Evolutionary conservation across 2,888 invertebrate species (phyloP), one percentile per base, ranked within the genome.

Genomic region (Tupiocoris notatus): DNA sequence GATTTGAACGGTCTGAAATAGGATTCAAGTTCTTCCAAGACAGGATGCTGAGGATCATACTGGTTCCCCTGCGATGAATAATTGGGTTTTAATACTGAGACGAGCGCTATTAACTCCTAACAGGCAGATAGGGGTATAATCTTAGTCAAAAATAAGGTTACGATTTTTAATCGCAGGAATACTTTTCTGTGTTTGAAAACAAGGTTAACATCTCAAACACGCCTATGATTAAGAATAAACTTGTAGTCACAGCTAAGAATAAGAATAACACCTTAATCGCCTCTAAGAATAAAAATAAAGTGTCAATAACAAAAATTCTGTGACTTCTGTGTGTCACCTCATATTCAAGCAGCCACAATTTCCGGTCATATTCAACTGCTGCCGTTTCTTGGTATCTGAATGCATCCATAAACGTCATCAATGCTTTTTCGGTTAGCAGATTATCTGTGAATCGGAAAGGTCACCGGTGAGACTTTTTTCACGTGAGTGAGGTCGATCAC

Each of bases 371-470:
- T 3, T 75, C 65, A 9, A 57, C n/a, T 16, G 65, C 58, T 16
- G 57, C 17, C 7, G 17, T 24, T 16, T 65, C 65, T 65, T 65
- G 64, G 57, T 75, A 25, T 57, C 25, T 64, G 58, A 66, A 57
- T 0, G 75, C 75, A 2, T 75, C 65, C 58, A 65, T 18, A 24
- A 75, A 75, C 16, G 39, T 20, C 2, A 58, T 2, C 21, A 75
- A 24, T 1, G 58, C 20, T 9, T 75, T 65, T 66, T 65, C 75
- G 0, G 75, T 75, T 9, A 75, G 23, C 65, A 64, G 23, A 58
- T 75, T 75, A 56, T 75, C 75, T 75, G 56, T 16, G 9, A 63
- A n/a, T n/a, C n/a, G n/a, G n/a, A n/a, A n/a, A n/a, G n/a, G n/a
- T n/a, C n/a, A n/a, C n/a, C n/a, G n/a, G n/a, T n/a, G n/a, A n/a